Conservation (phyloP, 2,797 vertebrate genomes). For the Alauda arvensis region DNA sequence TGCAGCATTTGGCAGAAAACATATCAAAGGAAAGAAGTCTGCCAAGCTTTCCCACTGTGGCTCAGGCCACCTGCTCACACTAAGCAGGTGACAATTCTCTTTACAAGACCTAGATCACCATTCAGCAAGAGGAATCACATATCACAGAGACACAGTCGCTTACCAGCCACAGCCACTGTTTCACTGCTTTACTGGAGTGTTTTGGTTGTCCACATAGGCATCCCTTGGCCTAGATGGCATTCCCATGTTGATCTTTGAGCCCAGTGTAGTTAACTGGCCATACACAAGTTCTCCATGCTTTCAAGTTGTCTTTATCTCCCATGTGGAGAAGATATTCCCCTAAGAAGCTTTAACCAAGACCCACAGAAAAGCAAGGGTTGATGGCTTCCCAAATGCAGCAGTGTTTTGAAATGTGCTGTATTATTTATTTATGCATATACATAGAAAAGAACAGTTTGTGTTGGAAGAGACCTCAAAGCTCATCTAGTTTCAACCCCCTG, state of each 20-base stretch:
- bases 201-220: accelerated
- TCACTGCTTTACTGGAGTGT: not conserved
- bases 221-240: not conserved
- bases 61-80: not conserved
- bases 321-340: not conserved
- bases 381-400: not conserved
- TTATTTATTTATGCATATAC: not conserved
- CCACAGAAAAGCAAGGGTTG: not conserved
- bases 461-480: not conserved
- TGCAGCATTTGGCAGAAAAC: not conserved
- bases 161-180: not conserved
- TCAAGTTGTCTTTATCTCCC: not conserved
- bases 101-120: not conserved
- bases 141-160: not conserved
- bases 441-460: not conserved
- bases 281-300: not conserved
- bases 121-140: not conserved
- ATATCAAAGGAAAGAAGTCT: not conserved
- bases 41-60: not conserved
- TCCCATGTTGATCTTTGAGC: not conserved
- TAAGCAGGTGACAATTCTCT: not conserved
- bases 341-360: not conserved
- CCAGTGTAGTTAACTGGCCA: not conserved
- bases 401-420: not conserved
- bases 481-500: not conserved